A percentile compares a stretch with the other conserved stretches of the same genome.
Evolutionary conservation across 2,113 vertebrate species (phyloP).

Genomic region (Bettongia penicillata): DNA sequence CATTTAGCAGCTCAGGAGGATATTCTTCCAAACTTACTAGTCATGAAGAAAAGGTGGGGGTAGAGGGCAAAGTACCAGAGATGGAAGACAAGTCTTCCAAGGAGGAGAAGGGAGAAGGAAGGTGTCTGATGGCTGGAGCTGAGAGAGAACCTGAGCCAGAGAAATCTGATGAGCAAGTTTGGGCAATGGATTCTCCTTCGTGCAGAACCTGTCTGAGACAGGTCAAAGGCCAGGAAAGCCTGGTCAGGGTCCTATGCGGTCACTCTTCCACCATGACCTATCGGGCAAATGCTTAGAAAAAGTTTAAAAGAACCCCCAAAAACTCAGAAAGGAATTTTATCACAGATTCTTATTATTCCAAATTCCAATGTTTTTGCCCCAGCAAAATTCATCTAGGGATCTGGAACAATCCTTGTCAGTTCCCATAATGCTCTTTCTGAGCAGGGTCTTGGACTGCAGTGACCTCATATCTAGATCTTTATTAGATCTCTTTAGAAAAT

Average conservation of each 20-base stretch:
- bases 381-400: not conserved
- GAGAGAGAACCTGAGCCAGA: not conserved
- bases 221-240: not conserved
- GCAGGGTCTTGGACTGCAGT: not conserved
- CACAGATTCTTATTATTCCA: not conserved
- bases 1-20: rapidly evolving
- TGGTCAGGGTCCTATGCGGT: not conserved
- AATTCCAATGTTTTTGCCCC: not conserved
- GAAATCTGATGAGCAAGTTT: not conserved
- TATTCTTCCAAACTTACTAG: not conserved
- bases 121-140: not conserved
- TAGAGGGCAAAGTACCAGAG: not conserved
- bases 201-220: not conserved
- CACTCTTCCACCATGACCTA: not conserved
- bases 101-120: not conserved
- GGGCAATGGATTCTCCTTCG: no score
- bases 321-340: not conserved
- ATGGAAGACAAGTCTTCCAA: not conserved
- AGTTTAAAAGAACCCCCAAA: not conserved
- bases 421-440: not conserved
- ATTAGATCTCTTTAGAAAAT: not conserved
- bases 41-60: not conserved
- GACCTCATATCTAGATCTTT: not conserved
- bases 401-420: not conserved
- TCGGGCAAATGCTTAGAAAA: not conserved